Conservation (phyloP, 2,888 invertebrate species). For the Rhyacophila evoluta region DNA sequence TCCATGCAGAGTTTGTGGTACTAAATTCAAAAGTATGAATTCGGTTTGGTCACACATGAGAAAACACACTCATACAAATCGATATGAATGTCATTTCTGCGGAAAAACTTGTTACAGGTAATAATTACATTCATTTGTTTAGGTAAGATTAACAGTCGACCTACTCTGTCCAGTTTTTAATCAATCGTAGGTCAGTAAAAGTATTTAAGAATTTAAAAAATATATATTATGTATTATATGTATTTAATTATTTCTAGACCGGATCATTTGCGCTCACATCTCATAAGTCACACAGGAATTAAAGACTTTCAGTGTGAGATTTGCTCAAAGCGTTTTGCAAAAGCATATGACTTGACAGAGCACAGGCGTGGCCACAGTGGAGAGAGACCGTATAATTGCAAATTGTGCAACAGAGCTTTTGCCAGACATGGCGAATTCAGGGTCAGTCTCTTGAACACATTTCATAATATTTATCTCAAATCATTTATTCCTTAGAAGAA, state of each 20-base stretch:
- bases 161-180: neutral
- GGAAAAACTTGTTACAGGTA: slow-evolving; percentile 54
- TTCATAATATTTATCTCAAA: too few relatives aligned
- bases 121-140: too few relatives aligned
- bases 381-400: slow-evolving; percentile 48
- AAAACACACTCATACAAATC: slow-evolving; percentile 52
- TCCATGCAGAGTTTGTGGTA: slow-evolving; percentile 51
- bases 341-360: slow-evolving; percentile 52
- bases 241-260: too few relatives aligned
- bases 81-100: slow-evolving; percentile 53
- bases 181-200: too few relatives aligned
- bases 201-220: too few relatives aligned
- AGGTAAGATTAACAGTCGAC: neutral
- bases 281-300: slow-evolving; percentile 53
- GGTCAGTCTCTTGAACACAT: slow-evolving; percentile 39
- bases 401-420: slow-evolving; percentile 47
- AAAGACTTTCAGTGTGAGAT: slow-evolving; percentile 54
- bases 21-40: slow-evolving; percentile 54
- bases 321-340: slow-evolving; percentile 52
- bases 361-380: slow-evolving; percentile 51
- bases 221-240: too few relatives aligned
- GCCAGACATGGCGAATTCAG: slow-evolving; percentile 53
- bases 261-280: slow-evolving; percentile 53
- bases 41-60: slow-evolving; percentile 55
- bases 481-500: too few relatives aligned